Percentiles rank a stretch among this genome's conserved stretches.
These are phyloP conservation scores for Amblyteles armatorius DNA, from an alignment of 2,888 invertebrate genomes.

Conservation along the genomic window DNA sequence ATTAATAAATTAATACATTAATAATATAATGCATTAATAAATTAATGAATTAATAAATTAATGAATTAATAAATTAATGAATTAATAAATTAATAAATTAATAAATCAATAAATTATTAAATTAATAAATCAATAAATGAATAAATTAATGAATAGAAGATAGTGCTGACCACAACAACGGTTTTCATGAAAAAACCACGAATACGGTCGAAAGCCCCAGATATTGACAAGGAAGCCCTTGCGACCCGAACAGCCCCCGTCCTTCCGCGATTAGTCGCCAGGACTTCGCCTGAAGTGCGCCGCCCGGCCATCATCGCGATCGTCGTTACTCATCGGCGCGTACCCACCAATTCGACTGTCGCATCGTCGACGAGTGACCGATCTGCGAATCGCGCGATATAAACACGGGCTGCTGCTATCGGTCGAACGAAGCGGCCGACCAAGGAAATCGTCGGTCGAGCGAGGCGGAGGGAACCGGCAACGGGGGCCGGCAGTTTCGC, in stretches of 20 bases:
- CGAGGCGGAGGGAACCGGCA: conserved; percentile 4
- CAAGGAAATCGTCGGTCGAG: background rate
- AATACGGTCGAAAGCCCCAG: background rate
- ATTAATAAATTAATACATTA: too few species aligned
- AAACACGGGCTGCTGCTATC: conserved; percentile 15
- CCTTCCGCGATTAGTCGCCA: conserved; percentile 6
- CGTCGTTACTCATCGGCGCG: conserved; percentile 43
- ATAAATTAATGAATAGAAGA: too few species aligned
- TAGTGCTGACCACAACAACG: background rate
- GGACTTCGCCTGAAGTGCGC: conserved; percentile 1
- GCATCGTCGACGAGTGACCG: background rate
- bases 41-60: too few species aligned
- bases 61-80: too few species aligned
- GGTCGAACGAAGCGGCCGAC: background rate
- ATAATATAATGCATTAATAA: too few species aligned
- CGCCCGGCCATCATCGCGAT: conserved; percentile 4
- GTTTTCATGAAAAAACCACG: background rate
- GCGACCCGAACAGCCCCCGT: background rate
- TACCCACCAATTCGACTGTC: conserved; percentile 59
- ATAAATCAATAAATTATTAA: too few species aligned
- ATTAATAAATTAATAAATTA: too few species aligned
- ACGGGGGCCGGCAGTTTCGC: conserved; percentile 34
- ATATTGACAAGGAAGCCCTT: background rate
- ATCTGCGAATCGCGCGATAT: background rate
- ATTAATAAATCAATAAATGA: too few species aligned